A percentile compares a stretch with the other conserved stretches of the same genome.
Evolutionary conservation across 2,888 invertebrate species (phyloP).

Genomic region (Venustoraphidia nigricollis): DNA sequence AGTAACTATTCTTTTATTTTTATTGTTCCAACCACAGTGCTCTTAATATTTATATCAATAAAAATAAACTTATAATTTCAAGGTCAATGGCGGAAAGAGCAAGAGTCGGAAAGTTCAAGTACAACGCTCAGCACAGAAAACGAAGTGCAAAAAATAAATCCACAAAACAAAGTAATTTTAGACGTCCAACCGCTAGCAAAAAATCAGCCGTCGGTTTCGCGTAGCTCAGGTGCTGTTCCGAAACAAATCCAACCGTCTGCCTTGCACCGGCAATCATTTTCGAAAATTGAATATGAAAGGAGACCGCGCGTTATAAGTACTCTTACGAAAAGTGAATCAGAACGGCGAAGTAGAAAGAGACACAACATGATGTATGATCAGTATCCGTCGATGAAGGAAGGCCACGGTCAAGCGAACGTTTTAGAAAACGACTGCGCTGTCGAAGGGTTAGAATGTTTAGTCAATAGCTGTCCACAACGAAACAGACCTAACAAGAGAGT

Average conservation of each 20-base stretch:
- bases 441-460: constrained; percentile 22
- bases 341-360: constrained; percentile 18
- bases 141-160: constrained; percentile 20
- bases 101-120: constrained; percentile 12
- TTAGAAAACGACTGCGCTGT: constrained; percentile 6
- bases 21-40: too few relatives aligned
- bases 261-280: constrained; percentile 6
- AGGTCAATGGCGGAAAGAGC: constrained; percentile 2
- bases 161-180: too few relatives aligned
- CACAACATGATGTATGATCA: constrained; percentile 2
- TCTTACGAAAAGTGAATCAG: constrained; percentile 24
- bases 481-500: background rate
- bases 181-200: background rate
- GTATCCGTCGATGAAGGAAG: background rate
- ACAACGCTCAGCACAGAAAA: constrained; percentile 22
- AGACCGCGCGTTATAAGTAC: constrained; percentile 15
- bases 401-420: too few relatives aligned
- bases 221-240: constrained; percentile 55
- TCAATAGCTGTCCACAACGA: constrained; percentile 1
- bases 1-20: too few relatives aligned
- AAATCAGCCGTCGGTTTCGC: constrained; percentile 14
- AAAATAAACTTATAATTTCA: too few relatives aligned
- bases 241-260: constrained; percentile 32
- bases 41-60: too few relatives aligned
- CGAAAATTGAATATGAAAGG: constrained; percentile 23